phyloP scores from a whole-genome alignment of 2,888 invertebrate species.

The Calameuta pallipes region DNA sequence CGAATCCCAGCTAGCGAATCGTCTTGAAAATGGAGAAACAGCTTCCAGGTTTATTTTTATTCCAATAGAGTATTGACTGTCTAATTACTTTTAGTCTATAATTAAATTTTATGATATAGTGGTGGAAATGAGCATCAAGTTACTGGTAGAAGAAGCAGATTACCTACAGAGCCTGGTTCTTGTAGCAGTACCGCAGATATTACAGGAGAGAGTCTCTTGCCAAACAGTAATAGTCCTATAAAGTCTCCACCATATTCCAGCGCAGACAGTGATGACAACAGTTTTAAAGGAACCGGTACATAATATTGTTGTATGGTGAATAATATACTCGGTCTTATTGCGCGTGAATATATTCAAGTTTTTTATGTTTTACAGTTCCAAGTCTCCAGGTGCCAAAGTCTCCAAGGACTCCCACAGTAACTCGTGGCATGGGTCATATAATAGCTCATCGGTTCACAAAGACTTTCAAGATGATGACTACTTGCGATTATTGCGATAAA shows the following conservation, averaged over 20 bases:
- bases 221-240: slow-evolving; percentile 68
- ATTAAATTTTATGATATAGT: slow-evolving; percentile 26
- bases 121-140: slow-evolving; percentile 56
- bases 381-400: slow-evolving; percentile 74
- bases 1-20: slow-evolving; percentile 85
- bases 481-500: slow-evolving; percentile 90
- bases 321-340: background rate
- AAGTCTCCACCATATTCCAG: slow-evolving; percentile 72
- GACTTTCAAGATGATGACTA: slow-evolving; percentile 88
- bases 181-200: slow-evolving; percentile 64
- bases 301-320: background rate
- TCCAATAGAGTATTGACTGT: slow-evolving; percentile 8
- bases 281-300: slow-evolving; percentile 64
- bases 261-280: slow-evolving; percentile 68
- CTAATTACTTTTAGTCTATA: slow-evolving; percentile 12
- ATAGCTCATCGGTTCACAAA: slow-evolving; percentile 92
- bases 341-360: background rate
- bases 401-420: slow-evolving; percentile 82
- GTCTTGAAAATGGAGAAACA: slow-evolving; percentile 69
- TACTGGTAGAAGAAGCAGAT: slow-evolving; percentile 66
- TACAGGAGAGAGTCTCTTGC: slow-evolving; percentile 48
- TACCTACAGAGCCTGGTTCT: slow-evolving; percentile 73
- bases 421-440: slow-evolving; percentile 87
- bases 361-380: slow-evolving; percentile 57
- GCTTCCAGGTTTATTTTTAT: slow-evolving; percentile 54